Evolutionary conservation across 2,797 vertebrate species (phyloP).

Genomic region (Alcedo atthis): DNA sequence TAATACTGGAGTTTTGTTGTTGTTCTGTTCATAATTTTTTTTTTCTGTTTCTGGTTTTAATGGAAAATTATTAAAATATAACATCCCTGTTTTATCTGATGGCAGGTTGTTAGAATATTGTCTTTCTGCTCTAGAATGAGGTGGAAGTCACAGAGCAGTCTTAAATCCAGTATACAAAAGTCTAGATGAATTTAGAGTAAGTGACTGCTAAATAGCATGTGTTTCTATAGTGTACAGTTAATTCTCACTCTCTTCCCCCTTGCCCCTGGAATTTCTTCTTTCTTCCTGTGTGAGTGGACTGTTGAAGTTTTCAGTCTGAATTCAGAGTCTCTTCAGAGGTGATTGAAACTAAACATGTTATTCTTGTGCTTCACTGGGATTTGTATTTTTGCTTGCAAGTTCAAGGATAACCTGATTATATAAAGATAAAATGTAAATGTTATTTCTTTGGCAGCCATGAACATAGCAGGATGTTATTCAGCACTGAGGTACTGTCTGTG

Average conservation of each 20-base stretch:
- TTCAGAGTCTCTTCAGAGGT: background rate
- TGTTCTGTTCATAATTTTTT: background rate
- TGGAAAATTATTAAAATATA: background rate
- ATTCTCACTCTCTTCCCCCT: background rate
- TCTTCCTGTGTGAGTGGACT: background rate
- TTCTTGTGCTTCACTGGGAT: background rate
- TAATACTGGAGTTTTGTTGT: background rate
- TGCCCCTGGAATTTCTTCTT: background rate
- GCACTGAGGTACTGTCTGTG: background rate
- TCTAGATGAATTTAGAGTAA: background rate
- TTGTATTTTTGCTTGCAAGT: conserved; percentile 7
- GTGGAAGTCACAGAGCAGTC: background rate
- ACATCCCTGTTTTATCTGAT: background rate
- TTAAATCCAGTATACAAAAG: background rate
- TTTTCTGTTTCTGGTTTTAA: background rate
- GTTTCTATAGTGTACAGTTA: background rate
- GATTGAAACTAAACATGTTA: background rate
- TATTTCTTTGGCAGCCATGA: background rate
- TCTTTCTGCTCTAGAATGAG: background rate
- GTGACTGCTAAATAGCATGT: background rate
- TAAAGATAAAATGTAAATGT: background rate
- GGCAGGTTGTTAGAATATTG: background rate
- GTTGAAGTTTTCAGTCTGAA: background rate
- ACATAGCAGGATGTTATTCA: background rate
- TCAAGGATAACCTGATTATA: background rate